Evolutionary conservation across 1,140 invertebrate species (phyloP).

Genomic region (Uloborus diversus): DNA sequence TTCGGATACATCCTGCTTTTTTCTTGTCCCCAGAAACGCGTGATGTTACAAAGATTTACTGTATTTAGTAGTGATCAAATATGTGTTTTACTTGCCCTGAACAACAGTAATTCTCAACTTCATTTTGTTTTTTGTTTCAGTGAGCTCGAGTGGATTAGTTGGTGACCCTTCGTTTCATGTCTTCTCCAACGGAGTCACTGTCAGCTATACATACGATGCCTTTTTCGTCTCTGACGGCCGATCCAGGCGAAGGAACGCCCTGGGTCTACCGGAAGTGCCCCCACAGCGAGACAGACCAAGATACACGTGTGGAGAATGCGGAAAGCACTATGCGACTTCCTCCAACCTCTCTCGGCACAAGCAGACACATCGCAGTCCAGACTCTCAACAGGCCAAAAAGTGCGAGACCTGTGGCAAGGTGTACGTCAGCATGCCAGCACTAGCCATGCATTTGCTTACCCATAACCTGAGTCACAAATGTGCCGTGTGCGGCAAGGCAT

Average conservation of each 20-base stretch:
- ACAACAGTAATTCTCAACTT: no score
- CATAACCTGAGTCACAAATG: slow-evolving; percentile 79
- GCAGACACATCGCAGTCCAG: slow-evolving; percentile 92
- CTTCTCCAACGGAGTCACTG: slow-evolving; percentile 69
- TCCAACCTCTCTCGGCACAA: slow-evolving; percentile 96
- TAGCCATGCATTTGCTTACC: slow-evolving; percentile 96
- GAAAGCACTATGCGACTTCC: slow-evolving; percentile 95
- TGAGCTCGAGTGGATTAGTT: not conserved
- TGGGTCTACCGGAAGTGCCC: slow-evolving; percentile 14
- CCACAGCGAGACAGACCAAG: slow-evolving; percentile 72
- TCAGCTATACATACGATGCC: slow-evolving; percentile 93
- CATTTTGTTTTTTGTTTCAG: not conserved
- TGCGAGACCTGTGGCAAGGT: slow-evolving; percentile 92
- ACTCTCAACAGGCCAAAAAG: slow-evolving; percentile 91
- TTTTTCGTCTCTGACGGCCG: slow-evolving; percentile 94
- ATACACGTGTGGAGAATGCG: slow-evolving; percentile 95
- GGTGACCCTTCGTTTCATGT: slow-evolving; percentile 41
- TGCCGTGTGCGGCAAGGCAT: slow-evolving; percentile 91
- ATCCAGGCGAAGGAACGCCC: slow-evolving; percentile 73
- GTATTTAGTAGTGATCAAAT: no score
- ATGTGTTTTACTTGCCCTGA: no score
- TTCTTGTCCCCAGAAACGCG: no score
- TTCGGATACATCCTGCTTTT: no score
- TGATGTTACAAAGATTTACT: no score
- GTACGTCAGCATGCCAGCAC: slow-evolving; percentile 96